Evolutionary conservation across 2,797 vertebrate species (phyloP), one percentile per base, ranked within the genome.

Genomic region (Benthosema pterotum): DNA sequence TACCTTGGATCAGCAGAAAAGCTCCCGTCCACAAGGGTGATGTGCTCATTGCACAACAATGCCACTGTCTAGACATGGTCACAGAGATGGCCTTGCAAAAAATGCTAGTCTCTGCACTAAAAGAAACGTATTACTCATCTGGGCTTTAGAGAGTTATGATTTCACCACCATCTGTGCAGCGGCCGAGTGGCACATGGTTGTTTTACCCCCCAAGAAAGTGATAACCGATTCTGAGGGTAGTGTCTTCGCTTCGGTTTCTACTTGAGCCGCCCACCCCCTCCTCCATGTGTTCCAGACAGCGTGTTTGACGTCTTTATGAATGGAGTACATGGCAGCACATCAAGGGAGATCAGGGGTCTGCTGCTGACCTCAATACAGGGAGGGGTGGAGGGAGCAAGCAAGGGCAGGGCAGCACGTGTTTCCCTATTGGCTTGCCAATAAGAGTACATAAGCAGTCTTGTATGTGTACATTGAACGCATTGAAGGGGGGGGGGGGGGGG

Each of bases 51-150:
- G 78, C 79, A 70, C 67, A 15, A 69, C 56, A 59, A 38, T 48
- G 51, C 22, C 67, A 71, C 54, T 74, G 87, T 88, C 87, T 80
- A 85, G 87, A 89, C 82, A 60, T 63, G 66, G 75, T 58, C 15
- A 3, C 2, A 67, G 77, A 63, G 59, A 42, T 8, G 0, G 46
- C 19, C 42, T 68, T 15, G 57, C 51, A 54, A 28, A 66, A 60
- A 60, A 69, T 49, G 18, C 54, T 65, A 4, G 1, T 28, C 15
- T 59, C 67, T 76, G 68, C 74, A 83, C 52, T 62, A 54, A 73
- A 83, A 38, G 28, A 32, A 32, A 38, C 76, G 64, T 52, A 67
- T 53, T 18, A 52, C 50, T 68, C 60, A 63, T 67, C 22, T 59
- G 66, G 61, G 63, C 14, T 11, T 38, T 38, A 61, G 67, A 52